phyloP scores from a whole-genome alignment of 2,797 vertebrate species.

The Gallirallus australis region DNA sequence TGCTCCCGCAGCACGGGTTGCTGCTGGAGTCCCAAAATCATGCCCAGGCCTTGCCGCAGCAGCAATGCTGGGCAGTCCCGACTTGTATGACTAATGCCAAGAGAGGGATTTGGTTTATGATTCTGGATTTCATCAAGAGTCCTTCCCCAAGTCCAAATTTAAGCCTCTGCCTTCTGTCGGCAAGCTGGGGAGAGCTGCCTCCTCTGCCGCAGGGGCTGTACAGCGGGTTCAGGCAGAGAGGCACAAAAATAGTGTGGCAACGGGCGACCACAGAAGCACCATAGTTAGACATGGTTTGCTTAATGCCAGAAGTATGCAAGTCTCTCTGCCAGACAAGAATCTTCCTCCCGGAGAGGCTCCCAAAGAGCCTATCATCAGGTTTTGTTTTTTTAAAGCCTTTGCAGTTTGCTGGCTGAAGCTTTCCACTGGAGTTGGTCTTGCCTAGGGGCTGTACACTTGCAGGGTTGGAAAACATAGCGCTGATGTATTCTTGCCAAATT shows the following conservation, averaged over 20 bases:
- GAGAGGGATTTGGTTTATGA: neutral
- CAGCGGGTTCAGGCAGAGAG: neutral
- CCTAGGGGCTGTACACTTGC: constrained; percentile 65
- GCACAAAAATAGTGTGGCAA: constrained; percentile 32
- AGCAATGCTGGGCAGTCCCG: neutral
- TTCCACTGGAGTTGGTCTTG: constrained; percentile 62
- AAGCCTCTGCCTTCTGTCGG: neutral
- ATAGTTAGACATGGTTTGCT: constrained; percentile 44
- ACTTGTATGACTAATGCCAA: neutral
- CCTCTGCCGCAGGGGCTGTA: neutral
- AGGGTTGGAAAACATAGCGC: constrained; percentile 59
- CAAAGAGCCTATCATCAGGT: constrained; percentile 51
- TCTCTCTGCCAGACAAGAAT: constrained; percentile 40
- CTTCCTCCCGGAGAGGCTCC: constrained; percentile 40
- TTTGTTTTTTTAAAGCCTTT: constrained; percentile 29
- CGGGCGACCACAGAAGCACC: constrained; percentile 47
- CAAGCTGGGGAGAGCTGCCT: constrained; percentile 1
- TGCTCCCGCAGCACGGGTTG: neutral
- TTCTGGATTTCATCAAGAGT: constrained; percentile 52
- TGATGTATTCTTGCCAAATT: constrained; percentile 60
- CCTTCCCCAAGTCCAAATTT: constrained; percentile 4
- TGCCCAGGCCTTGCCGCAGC: neutral
- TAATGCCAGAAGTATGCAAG: constrained; percentile 48
- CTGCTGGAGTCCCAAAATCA: neutral
- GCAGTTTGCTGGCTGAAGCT: constrained; percentile 57